Evolutionary conservation across 2,888 invertebrate genomes (phyloP), one percentile per base, ranked within the genome.

Genomic region (Hoplodrina ambigua): DNA sequence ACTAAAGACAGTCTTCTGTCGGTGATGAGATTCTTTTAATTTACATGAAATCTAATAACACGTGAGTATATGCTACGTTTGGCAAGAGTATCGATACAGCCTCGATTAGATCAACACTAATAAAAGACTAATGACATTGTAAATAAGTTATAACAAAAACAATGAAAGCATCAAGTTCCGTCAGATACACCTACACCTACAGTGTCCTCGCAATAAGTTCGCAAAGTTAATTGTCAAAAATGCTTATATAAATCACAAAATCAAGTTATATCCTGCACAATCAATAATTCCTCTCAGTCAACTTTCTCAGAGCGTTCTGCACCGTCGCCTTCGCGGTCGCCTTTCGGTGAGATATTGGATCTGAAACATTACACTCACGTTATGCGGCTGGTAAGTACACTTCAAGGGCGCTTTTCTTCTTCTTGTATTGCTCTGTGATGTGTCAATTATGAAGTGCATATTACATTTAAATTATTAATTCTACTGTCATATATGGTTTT

Each of bases 311-410:
- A 89, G 96, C 96, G 91, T 95, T 96, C 95, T 96, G 96, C 88
- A 96, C 96, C 85, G 95, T 96, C 93, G 95, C 95, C 89, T 95
- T 96, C 94, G 95, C 95, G 88, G 94, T 96, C 94, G 96, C 96
- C 91, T 95, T 96, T 93, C 94, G 94, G 84, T 95, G 95, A 81
- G 95, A 93, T 90, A 95, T 90, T 91, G 96, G 95, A 94, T 95
- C 96, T 96, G 95, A 88, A 96, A 95, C 80, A 87, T 81, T 83
- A 88, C 60, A 88, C 84, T 68, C 69, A 66, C 58, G 72, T 81
- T 81, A 80, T 67, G 69, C 69, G 74, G 61, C 46, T 61, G 64
- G 30, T 54, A 50, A 58, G 52, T 20, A 69, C 44, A 37, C 30
- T 17, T 41, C 37, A 44, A 58, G 19, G 37, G 41, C 37, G 46